phyloP scores from a whole-genome alignment of 2,888 invertebrate genomes.

The Mesochorus sp. region DNA sequence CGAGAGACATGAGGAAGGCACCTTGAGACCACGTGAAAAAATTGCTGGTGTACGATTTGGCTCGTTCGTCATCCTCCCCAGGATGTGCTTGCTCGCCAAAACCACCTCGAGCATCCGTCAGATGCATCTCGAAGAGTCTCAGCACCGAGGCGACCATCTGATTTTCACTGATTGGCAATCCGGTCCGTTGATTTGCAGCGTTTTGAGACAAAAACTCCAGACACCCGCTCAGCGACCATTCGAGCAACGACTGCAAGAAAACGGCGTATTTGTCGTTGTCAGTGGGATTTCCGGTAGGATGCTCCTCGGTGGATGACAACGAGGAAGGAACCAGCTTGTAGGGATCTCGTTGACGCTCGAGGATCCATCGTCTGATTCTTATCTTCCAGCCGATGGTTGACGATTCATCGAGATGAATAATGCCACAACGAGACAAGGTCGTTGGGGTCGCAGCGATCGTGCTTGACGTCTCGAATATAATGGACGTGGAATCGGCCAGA shows the following conservation, averaged over 20 bases:
- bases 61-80: constrained; percentile 10
- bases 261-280: constrained; percentile 66
- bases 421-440: constrained; percentile 86
- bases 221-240: constrained; percentile 85
- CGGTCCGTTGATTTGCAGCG: constrained; percentile 76
- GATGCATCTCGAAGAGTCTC: constrained; percentile 77
- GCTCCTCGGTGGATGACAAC: background rate
- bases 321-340: background rate
- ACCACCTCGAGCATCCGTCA: constrained; percentile 75
- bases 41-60: constrained; percentile 31
- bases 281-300: background rate
- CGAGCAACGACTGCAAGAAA: constrained; percentile 78
- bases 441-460: constrained; percentile 84
- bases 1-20: constrained; percentile 83
- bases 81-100: constrained; percentile 46
- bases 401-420: constrained; percentile 85
- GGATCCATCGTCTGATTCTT: constrained; percentile 72
- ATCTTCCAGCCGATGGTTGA: constrained; percentile 84
- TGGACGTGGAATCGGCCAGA: constrained; percentile 82
- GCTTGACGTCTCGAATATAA: constrained; percentile 86
- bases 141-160: constrained; percentile 79
- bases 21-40: constrained; percentile 82
- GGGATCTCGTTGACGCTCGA: constrained; percentile 28
- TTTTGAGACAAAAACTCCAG: constrained; percentile 83
- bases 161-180: constrained; percentile 70